Evolutionary conservation across 2,113 vertebrate genomes (phyloP).

Genomic region (Pseudorhombus dupliciocellatus): DNA sequence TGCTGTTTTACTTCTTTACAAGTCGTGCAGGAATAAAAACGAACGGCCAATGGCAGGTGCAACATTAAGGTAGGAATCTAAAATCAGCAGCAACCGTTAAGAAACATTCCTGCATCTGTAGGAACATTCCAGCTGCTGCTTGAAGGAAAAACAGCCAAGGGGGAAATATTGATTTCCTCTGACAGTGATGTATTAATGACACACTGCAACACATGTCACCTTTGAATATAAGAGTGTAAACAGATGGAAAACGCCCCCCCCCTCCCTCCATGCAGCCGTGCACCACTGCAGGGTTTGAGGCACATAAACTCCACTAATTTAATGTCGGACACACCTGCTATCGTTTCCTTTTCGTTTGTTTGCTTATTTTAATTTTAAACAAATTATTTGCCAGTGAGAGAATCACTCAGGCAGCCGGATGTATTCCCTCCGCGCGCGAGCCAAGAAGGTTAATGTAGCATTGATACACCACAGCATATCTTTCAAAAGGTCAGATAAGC

Average conservation of each 20-base stretch:
- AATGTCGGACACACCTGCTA: neutral
- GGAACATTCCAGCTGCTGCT: neutral
- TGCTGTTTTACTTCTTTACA: no score
- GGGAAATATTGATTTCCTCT: slow-evolving; percentile 34
- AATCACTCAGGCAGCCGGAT: slow-evolving; percentile 1
- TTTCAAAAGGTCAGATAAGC: slow-evolving; percentile 8
- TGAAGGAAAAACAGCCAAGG: slow-evolving; percentile 31
- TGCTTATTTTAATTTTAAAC: neutral
- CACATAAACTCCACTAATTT: slow-evolving; percentile 2
- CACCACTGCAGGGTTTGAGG: slow-evolving; percentile 23
- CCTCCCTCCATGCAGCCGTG: slow-evolving; percentile 37
- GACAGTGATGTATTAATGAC: slow-evolving; percentile 63
- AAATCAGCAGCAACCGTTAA: slow-evolving; percentile 2
- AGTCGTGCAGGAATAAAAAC: neutral
- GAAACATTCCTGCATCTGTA: slow-evolving; percentile 4
- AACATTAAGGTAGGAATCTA: neutral
- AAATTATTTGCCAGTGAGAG: neutral
- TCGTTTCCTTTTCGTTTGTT: neutral
- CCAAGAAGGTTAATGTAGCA: neutral
- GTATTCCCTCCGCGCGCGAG: slow-evolving; percentile 2
- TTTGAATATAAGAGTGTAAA: slow-evolving; percentile 59
- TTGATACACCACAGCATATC: slow-evolving; percentile 4
- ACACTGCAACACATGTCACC: slow-evolving; percentile 47
- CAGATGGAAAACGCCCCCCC: slow-evolving; percentile 51
- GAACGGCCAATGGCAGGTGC: neutral